Evolutionary conservation across 2,113 vertebrate genomes (phyloP).

Genomic region (Brachyhypopomus occidentalis): DNA sequence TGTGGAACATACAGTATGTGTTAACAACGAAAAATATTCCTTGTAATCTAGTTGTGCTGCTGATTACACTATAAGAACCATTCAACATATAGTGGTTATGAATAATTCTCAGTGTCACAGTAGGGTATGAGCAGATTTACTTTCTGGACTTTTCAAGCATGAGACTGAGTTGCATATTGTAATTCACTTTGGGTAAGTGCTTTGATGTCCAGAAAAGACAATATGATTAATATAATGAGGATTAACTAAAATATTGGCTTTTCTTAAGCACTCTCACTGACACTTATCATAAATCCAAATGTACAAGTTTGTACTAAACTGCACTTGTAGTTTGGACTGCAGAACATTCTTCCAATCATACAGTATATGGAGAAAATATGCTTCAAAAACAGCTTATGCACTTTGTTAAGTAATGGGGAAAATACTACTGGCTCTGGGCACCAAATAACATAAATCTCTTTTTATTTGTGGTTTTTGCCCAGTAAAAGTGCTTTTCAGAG

Average conservation of each 20-base stretch:
- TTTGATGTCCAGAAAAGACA: constrained; percentile 58
- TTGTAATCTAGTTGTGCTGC: neutral
- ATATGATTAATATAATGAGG: constrained; percentile 48
- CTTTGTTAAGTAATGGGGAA: constrained; percentile 62
- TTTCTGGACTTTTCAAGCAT: constrained; percentile 61
- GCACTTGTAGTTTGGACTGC: constrained; percentile 69
- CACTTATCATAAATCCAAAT: constrained; percentile 50
- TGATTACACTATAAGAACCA: constrained; percentile 17
- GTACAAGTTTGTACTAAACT: constrained; percentile 48
- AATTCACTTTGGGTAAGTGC: constrained; percentile 58
- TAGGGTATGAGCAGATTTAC: neutral
- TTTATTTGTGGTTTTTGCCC: constrained; percentile 59
- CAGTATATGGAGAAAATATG: constrained; percentile 58
- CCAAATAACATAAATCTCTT: constrained; percentile 42
- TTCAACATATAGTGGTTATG: neutral
- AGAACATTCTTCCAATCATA: constrained; percentile 67
- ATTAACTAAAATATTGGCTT: neutral
- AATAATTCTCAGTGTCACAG: neutral
- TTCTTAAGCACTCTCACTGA: constrained; percentile 50
- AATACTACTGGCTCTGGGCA: constrained; percentile 60
- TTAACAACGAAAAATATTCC: neutral
- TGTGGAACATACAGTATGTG: neutral
- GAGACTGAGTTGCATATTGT: constrained; percentile 57
- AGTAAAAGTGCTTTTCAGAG: constrained; percentile 70
- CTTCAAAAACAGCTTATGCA: constrained; percentile 58